Conservation (phyloP, 2,888 invertebrate species). For the Cenopis cana region DNA sequence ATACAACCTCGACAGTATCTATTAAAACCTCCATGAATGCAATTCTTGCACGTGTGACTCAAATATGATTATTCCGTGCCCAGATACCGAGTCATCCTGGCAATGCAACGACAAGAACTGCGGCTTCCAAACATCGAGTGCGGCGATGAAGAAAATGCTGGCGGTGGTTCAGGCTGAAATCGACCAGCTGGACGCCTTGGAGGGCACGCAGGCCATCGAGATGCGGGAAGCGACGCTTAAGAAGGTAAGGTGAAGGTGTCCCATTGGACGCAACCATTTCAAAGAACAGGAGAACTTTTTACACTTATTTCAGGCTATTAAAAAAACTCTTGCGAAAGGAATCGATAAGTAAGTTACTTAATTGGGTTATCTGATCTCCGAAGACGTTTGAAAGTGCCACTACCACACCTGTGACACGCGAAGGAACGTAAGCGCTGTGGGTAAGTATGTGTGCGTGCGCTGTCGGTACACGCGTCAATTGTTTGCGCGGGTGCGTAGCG, state of each 20-base stretch:
- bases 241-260: conserved; percentile 64
- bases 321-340: too few relatives aligned
- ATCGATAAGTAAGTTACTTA: not conserved
- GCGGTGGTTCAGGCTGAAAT: conserved; percentile 88
- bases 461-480: too few relatives aligned
- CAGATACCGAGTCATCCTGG: conserved; percentile 87
- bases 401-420: too few relatives aligned
- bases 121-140: conserved; percentile 85
- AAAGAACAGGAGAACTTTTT: not conserved
- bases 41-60: too few relatives aligned
- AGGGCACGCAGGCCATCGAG: conserved; percentile 86
- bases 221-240: conserved; percentile 86
- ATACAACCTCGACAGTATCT: too few relatives aligned
- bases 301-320: not conserved
- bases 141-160: conserved; percentile 86
- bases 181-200: conserved; percentile 86
- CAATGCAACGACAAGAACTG: conserved; percentile 87
- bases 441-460: too few relatives aligned
- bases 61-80: conserved; percentile 28
- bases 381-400: not conserved
- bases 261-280: not conserved
- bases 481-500: too few relatives aligned
- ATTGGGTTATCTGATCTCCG: too few relatives aligned
- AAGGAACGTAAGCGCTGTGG: too few relatives aligned
- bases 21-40: too few relatives aligned